Base-by-base conservation (phyloP, 2,797 vertebrate species). In the Acanthurus leucopareius region DNA sequence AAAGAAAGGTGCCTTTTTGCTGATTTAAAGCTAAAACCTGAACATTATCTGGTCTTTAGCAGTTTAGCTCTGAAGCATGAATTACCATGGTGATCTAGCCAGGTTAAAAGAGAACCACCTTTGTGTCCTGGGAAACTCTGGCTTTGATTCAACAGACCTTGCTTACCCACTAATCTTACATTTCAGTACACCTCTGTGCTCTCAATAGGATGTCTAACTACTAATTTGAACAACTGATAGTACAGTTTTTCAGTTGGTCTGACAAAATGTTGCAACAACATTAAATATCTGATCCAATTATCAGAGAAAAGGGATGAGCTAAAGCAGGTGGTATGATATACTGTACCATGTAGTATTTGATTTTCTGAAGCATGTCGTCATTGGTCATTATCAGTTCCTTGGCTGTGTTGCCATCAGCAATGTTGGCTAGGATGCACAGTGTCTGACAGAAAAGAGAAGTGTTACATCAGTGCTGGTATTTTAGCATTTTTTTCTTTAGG, bases 381-480 rank as follows among this genome's bases (percentile, higher is more conserved):
- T 99, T 99, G 85, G 97, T 99, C 98, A 99, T 99, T 87, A 99
- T 97, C 75, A 99, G 96, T 19, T 99, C 97, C 93, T 99, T 99
- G 82, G 98, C 98, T 28, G 97, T 97, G n/a, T 96, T 98, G 86
- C 98, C 98, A 59, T 99, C 98, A 40, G 97, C 97, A 88, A 99
- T 97, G 93, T 99, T 99, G 87, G 97, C 96, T 38, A 99, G 95
- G 90, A 99, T 98, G 86, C 98, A 99, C 88, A 99, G 93, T 0
- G 98, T 99, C 98, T 99, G 91, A 60, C 91, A 91, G 49, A 75
- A 10, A 44, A 25, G 17, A 25, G 28, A n/a, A 64, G 25, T 17
- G 45, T 54, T 22, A 35, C 25, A 19, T 77, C 54, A 73, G 45
- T 2, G 44, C 7, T 11, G 61, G 42, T 25, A 28, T 13, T 7